Base-by-base conservation (phyloP, 2,888 invertebrate species). In the Altica lythri region DNA sequence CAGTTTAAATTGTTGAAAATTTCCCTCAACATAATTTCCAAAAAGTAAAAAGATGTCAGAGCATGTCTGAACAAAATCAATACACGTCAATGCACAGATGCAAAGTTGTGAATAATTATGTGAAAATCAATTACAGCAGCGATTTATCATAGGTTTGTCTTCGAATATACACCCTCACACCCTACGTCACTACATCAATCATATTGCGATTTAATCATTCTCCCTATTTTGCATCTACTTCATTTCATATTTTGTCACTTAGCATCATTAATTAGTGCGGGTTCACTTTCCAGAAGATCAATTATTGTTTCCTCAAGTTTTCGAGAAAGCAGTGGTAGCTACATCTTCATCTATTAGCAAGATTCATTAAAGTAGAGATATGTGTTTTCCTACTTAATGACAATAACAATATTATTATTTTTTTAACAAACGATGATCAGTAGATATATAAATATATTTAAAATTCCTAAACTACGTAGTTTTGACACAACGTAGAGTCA, bases 81-180 rank as follows among this genome's bases (percentile, higher is more conserved):
- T 72, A 69, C 60, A 69, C 70, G 74, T 73, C 74, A 73, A 74
- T 73, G 74, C 72, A 73, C 75, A 75, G 75, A 74, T 75, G 74
- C 68, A 69, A 66, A 68, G 68, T 73, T 65, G 72, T 76, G 75
- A 76, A 75, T 76, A 75, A 76, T 76, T 75, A 75, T 73, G 70
- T 68, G 68, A 66, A 68, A 75, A 76, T 75, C 75, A 75, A 76
- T 76, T 75, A 75, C 71, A 71, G 69, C 71, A 68, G 73, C 74
- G 68, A 75, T 76, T 75, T 73, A 75, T 75, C 75, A 75, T 68
- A 62, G 64, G 65, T 68, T 71, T 65, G 65, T 66, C 60, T 61
- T 52, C 57, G 53, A 43, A 47, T 61, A 51, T 55, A 57, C 60
- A 57, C 56, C 53, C 53, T 54, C 53, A 49, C 43, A 57, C 57